Conservation (phyloP, 2,113 vertebrate species). For the Phyllopteryx taeniolatus region DNA sequence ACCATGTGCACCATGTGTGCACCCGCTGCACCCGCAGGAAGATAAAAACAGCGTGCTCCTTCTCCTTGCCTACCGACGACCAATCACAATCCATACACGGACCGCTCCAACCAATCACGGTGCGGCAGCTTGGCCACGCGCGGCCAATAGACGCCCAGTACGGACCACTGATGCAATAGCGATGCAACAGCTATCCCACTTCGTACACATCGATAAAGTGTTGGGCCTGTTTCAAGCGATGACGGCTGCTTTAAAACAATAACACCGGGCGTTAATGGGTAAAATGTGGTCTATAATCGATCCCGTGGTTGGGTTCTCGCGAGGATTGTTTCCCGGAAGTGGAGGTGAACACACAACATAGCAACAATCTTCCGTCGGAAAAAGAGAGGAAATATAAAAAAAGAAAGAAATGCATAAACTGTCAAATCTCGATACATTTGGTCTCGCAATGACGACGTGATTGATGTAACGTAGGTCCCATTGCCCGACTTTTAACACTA, state of each 20-base stretch:
- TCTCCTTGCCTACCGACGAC: conserved; percentile 52
- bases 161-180: conserved; percentile 77
- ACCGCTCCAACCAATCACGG: conserved; percentile 58
- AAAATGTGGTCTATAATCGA: background rate
- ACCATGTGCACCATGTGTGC: conserved; percentile 66
- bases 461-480: background rate
- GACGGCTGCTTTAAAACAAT: conserved; percentile 46
- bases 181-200: conserved; percentile 69
- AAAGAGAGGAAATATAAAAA: background rate
- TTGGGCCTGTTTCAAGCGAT: conserved; percentile 45
- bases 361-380: background rate
- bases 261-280: background rate
- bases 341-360: background rate
- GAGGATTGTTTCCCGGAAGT: background rate
- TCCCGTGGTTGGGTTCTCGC: background rate
- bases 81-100: conserved; percentile 61
- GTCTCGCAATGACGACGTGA: background rate
- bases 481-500: background rate
- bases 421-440: background rate
- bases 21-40: conserved; percentile 51
- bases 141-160: conserved; percentile 64
- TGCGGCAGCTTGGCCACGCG: conserved; percentile 6
- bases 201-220: conserved; percentile 61
- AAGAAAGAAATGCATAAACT: background rate
- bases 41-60: conserved; percentile 42